phyloP scores from a whole-genome alignment of 2,888 invertebrate genomes.

The Diaprepes abbreviatus region DNA sequence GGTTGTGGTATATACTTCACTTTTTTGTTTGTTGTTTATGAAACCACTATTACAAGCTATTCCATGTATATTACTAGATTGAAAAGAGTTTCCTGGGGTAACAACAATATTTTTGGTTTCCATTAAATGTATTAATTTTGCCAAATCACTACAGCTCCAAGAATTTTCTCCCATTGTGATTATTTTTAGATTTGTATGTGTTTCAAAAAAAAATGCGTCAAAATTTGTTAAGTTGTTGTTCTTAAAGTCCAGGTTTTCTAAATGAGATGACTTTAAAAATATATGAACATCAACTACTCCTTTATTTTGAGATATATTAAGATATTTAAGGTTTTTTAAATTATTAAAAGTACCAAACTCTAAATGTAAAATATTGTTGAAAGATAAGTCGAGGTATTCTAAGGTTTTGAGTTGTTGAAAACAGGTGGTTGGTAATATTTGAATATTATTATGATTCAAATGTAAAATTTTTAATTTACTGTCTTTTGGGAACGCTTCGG shows the following conservation, averaged over 20 bases:
- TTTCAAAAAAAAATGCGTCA: conserved; percentile 10
- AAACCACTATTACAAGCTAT: neutral
- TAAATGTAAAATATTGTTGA: neutral
- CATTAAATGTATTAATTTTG: conserved; percentile 8
- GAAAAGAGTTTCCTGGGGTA: neutral
- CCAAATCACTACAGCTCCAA: conserved; percentile 10
- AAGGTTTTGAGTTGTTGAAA: neutral
- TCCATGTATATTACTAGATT: conserved; percentile 3
- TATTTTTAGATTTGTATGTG: neutral
- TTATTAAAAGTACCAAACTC: conserved; percentile 9
- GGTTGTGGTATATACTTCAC: neutral
- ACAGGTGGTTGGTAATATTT: neutral
- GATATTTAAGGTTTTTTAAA: neutral
- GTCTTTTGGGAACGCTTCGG: neutral
- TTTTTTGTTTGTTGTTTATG: neutral
- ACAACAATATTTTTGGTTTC: neutral
- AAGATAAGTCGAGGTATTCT: conserved; percentile 15
- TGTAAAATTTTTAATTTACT: neutral
- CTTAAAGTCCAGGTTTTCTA: neutral
- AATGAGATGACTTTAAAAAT: neutral
- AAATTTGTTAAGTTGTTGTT: neutral
- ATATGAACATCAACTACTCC: neutral
- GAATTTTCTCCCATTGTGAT: conserved; percentile 1
- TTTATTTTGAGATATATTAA: conserved; percentile 4
- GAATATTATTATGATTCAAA: neutral